Conservation (phyloP, 2,113 vertebrate species). For the Eupsittula cactorum region DNA sequence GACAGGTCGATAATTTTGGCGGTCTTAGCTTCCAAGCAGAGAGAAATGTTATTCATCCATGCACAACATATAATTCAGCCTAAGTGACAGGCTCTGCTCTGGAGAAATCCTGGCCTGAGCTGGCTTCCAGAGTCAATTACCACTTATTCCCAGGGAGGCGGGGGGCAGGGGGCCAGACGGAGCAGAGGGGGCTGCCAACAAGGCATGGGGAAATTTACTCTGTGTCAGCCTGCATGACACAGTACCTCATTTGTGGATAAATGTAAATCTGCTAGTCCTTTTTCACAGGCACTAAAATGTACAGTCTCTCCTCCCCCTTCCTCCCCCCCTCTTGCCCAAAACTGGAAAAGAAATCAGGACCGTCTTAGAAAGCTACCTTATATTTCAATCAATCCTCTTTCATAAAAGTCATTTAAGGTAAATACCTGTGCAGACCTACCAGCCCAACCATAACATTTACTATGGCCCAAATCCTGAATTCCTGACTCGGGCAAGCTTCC, state of each 20-base stretch:
- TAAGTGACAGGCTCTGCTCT: constrained; percentile 69
- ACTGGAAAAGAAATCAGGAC: constrained; percentile 55
- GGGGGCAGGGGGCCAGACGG: constrained; percentile 30
- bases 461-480: constrained; percentile 20
- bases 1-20: constrained; percentile 54
- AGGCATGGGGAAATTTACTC: constrained; percentile 43
- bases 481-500: constrained; percentile 10
- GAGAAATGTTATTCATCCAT: constrained; percentile 67
- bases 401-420: constrained; percentile 61
- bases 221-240: constrained; percentile 58
- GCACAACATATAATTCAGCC: constrained; percentile 66
- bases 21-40: constrained; percentile 10
- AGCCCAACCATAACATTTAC: constrained; percentile 41
- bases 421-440: constrained; percentile 21
- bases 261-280: constrained; percentile 66
- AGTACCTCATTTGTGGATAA: constrained; percentile 70
- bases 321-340: neutral
- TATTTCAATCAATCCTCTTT: constrained; percentile 53
- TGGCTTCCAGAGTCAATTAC: constrained; percentile 69
- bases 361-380: constrained; percentile 37
- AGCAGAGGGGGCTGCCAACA: constrained; percentile 41
- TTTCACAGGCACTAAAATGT: constrained; percentile 68
- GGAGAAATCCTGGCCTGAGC: constrained; percentile 66
- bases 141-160: constrained; percentile 56
- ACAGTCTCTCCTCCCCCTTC: constrained; percentile 28